Percentiles rank a stretch among this genome's conserved stretches.
Evolutionary conservation across 1,140 invertebrate species (phyloP).

Genomic region (Myzus persicae): DNA sequence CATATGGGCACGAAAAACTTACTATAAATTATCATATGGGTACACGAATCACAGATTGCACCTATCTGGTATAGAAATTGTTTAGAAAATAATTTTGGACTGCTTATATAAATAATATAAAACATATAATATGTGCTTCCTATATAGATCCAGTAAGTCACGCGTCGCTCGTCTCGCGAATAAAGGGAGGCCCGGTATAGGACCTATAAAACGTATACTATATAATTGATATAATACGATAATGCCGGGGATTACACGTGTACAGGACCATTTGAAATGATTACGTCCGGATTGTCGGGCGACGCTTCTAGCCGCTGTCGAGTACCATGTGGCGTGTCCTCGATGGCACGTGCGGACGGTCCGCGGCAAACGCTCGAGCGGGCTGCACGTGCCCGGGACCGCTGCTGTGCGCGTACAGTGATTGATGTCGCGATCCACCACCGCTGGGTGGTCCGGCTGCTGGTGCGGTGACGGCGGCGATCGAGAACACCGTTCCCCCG

Average conservation of each 20-base stretch:
- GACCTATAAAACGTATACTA: neutral
- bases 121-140: too few species aligned
- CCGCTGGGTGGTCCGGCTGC: slow-evolving; percentile 4
- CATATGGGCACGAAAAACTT: too few species aligned
- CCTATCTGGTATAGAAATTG: too few species aligned
- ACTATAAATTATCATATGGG: too few species aligned
- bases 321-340: slow-evolving; percentile 18
- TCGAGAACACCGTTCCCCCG: neutral
- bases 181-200: neutral
- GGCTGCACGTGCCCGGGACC: neutral
- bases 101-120: too few species aligned
- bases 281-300: neutral
- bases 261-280: neutral
- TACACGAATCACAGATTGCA: too few species aligned
- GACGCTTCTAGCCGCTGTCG: neutral
- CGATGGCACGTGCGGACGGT: slow-evolving; percentile 20
- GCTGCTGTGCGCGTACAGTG: neutral
- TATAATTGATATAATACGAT: neutral
- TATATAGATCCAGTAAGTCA: neutral
- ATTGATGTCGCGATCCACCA: neutral
- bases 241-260: neutral
- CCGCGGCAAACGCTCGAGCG: neutral
- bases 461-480: neutral
- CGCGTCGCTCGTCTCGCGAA: neutral
- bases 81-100: too few species aligned